A percentile compares a stretch with the other conserved stretches of the same genome.
phyloP scores from a whole-genome alignment of 2,888 invertebrate genomes.

The Liodrosophila aerea region DNA sequence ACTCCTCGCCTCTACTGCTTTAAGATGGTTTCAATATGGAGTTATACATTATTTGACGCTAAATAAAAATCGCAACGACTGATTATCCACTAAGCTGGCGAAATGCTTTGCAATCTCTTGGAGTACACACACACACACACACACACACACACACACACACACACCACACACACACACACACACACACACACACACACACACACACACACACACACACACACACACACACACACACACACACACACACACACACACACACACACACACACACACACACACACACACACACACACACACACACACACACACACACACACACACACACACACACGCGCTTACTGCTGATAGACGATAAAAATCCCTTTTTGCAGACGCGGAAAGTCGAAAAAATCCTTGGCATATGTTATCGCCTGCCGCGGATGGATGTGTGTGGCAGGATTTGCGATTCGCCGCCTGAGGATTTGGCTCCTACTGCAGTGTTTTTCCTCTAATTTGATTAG shows the following conservation, averaged over 20 bases:
- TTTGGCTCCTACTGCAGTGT: constrained; percentile 2
- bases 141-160: neutral
- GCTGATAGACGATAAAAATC: constrained; percentile 43
- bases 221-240: neutral
- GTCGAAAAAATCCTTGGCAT: constrained; percentile 43
- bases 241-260: no score
- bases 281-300: neutral
- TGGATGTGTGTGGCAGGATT: constrained; percentile 11
- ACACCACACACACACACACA: neutral
- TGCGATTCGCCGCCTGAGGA: constrained; percentile 14
- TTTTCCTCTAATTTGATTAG: constrained; percentile 51
- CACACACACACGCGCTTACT: constrained; percentile 36
- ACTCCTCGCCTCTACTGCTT: constrained; percentile 11
- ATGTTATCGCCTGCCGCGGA: constrained; percentile 41
- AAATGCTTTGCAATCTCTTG: constrained; percentile 18
- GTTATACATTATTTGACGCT: constrained; percentile 13
- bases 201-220: neutral
- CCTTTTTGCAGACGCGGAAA: constrained; percentile 17
- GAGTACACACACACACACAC: neutral
- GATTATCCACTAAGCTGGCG: constrained; percentile 28
- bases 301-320: no score
- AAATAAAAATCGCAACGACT: constrained; percentile 37
- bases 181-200: neutral
- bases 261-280: neutral
- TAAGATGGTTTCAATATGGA: neutral